Base-by-base conservation (phyloP, 2,888 invertebrate genomes). In the Drosophila neonasuta region DNA sequence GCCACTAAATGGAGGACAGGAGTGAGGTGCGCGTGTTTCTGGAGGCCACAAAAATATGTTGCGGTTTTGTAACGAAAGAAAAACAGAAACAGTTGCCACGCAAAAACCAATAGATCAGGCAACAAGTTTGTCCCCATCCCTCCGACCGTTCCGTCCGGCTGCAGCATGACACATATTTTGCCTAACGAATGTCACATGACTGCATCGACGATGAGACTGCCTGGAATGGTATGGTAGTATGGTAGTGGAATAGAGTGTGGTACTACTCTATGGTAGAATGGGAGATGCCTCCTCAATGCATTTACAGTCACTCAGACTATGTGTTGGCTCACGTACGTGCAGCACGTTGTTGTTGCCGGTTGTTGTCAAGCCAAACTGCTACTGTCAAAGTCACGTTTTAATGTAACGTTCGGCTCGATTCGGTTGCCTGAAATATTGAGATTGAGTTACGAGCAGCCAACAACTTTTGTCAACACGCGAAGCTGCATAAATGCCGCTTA, bases 311-410 rank as follows among this genome's bases (percentile, higher is more conserved):
- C 69, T 68, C 61, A 64, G 57, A 17, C 65, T 39, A 75, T 73
- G 77, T 78, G 77, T 82, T 86, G 86, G 66, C 73, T 74, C 86
- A 82, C 86, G 82, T 82, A 85, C 84, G 68, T 52, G 60, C 36
- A 56, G 63, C 36, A 36, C 46, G 56, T 50, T 65, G 68, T 41
- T 64, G 68, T 32, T 69, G 69, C 32, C 66, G 41, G 62, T 41
- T 71, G 80, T 69, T 69, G 80, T 79, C 74, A 76, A 72, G 79
- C 74, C 79, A 74, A 77, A 84, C 80, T 67, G 82, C 86, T 86
- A 81, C 84, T 86, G 82, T 83, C 82, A 86, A 86, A 84, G 82
- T 83, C 82, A 83, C 82, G 82, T 83, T 85, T 83, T 86, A 84
- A 86, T 83, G 86, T 77, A 77, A 71, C 77, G 79, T 71, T 83